Base-by-base conservation (phyloP, 1,140 invertebrate genomes). In the Drosophila persimilis region DNA sequence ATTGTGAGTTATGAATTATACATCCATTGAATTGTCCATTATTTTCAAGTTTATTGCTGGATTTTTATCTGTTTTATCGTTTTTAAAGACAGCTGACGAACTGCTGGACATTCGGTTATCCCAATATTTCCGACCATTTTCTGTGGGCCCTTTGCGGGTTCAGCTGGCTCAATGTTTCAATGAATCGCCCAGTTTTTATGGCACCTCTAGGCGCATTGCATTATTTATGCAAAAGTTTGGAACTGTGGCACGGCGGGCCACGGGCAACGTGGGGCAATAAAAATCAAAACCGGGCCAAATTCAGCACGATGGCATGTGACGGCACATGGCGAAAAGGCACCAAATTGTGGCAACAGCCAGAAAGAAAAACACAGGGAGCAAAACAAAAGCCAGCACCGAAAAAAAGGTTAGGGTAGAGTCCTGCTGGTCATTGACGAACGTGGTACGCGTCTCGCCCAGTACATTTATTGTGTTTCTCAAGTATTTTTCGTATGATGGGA, bases 261-360 rank as follows among this genome's bases (percentile, higher is more conserved):
- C 66, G 13, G 17, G 57, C 45, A 31, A 50, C 22, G 48, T 24
- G 17, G 44, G 63, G 65, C 74, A 81, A 78, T 88, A 88, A 88
- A 86, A 86, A 86, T 78, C 77, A 81, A 78, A 81, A 71, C 54
- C 48, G 62, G 46, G 44, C 35, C 58, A 69, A 78, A 51, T 72
- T 65, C 56, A 46, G 61, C 41, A 6, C 54, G 53, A 61, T 58
- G 61, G 54, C 55, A 63, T 70, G 69, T 70, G 66, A 52, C 51
- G 45, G 52, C 60, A 71, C 69, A 62, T 52, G 53, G 48, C 58
- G 53, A 56, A 73, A 67, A 72, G 62, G 29, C 17, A 51, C 47
- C 39, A 61, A 62, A 39, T 39, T 13, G 11, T 39, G 11, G 11
- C 48, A 62, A 66, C 66, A 83, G 59, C 29, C 50, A 76, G 54